phyloP scores from a whole-genome alignment of 2,797 vertebrate genomes.

The Hydrophis major region DNA sequence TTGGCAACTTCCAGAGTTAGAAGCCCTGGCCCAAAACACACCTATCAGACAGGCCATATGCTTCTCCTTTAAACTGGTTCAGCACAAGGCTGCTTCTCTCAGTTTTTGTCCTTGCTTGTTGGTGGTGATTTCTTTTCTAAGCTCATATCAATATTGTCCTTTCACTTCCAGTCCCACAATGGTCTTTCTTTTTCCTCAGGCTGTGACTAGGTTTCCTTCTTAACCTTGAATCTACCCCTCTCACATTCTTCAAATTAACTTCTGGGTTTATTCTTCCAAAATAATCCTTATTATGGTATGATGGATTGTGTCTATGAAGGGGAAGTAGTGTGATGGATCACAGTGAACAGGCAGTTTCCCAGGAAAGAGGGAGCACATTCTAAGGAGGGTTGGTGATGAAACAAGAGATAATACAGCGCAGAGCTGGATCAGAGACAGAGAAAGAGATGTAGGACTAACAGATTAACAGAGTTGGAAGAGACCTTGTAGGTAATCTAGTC shows the following conservation, averaged over 20 bases:
- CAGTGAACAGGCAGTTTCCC: background rate
- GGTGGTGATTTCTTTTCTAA: background rate
- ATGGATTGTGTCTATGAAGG: background rate
- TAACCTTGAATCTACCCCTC: background rate
- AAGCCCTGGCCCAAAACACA: background rate
- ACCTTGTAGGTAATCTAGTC: too few species aligned
- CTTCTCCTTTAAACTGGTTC: background rate
- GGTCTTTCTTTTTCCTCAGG: background rate
- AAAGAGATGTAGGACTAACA: too few species aligned
- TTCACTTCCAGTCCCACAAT: background rate
- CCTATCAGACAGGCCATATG: background rate
- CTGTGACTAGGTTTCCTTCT: background rate
- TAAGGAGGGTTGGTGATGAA: too few species aligned
- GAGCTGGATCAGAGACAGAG: too few species aligned
- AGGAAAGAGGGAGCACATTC: background rate
- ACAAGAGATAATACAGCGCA: too few species aligned
- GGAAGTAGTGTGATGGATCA: background rate
- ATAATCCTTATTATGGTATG: background rate
- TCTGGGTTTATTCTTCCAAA: background rate
- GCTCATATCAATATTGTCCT: background rate
- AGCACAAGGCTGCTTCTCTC: background rate
- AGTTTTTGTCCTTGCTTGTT: background rate
- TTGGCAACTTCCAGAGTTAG: background rate
- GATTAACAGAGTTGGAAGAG: too few species aligned
- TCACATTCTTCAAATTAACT: background rate